Percentiles rank a stretch among this genome's conserved stretches.
phyloP scores from a whole-genome alignment of 2,797 vertebrate species.

The Aldrovandia affinis region DNA sequence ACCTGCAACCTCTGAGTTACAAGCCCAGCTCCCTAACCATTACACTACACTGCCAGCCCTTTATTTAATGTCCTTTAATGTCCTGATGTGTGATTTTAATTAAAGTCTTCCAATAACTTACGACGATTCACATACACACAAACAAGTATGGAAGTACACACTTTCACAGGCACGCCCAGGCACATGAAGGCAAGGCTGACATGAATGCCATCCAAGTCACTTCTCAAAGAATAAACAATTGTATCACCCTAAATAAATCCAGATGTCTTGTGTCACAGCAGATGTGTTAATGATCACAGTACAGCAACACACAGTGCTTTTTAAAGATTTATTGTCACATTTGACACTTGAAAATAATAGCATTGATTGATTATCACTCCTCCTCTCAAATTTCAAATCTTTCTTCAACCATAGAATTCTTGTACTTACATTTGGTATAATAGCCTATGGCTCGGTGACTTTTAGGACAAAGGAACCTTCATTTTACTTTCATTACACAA shows the following conservation, averaged over 20 bases:
- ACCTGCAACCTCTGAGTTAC: too few species aligned
- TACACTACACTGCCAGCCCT: too few species aligned
- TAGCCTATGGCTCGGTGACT: not conserved
- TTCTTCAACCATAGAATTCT: not conserved
- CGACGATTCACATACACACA: not conserved
- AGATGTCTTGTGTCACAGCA: not conserved
- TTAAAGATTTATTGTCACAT: slow-evolving; percentile 15
- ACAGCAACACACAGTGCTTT: not conserved
- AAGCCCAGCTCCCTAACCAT: too few species aligned
- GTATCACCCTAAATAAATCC: not conserved
- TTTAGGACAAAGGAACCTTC: not conserved
- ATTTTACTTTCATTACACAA: not conserved
- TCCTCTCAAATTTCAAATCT: not conserved
- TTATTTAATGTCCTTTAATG: too few species aligned
- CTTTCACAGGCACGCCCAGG: not conserved
- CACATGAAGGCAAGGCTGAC: not conserved
- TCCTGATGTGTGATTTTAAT: not conserved
- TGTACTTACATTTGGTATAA: not conserved
- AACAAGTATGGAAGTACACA: not conserved
- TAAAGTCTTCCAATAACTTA: too few species aligned
- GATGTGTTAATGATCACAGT: not conserved
- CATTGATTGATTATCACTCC: not conserved
- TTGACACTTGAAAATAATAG: not conserved
- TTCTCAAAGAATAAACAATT: not conserved
- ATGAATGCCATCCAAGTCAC: not conserved